Percentiles rank a stretch among this genome's conserved stretches.
phyloP scores from a whole-genome alignment of 2,888 invertebrate species.

The Cantharis rufa region DNA sequence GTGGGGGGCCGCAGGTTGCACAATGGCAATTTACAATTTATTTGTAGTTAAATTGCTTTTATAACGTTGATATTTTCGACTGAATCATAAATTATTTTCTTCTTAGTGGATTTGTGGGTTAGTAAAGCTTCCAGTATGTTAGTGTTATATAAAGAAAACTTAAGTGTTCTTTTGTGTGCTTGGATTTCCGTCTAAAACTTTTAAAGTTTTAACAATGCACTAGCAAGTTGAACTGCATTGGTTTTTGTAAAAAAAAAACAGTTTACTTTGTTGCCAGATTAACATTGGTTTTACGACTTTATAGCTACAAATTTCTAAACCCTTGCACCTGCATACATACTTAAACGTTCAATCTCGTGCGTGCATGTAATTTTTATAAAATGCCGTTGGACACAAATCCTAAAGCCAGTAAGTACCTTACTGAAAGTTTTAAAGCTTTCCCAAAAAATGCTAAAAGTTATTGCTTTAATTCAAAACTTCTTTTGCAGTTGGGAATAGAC shows the following conservation, averaged over 20 bases:
- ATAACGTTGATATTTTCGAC: too few relatives aligned
- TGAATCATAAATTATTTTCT: too few relatives aligned
- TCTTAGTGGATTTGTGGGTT: too few relatives aligned
- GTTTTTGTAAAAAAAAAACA: neutral
- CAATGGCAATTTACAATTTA: too few relatives aligned
- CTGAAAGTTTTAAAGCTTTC: too few relatives aligned
- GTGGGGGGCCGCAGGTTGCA: too few relatives aligned
- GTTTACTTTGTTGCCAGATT: neutral
- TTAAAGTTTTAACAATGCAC: neutral
- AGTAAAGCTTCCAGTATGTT: neutral
- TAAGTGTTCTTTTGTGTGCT: neutral
- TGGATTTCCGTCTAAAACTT: neutral
- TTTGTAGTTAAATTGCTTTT: too few relatives aligned
- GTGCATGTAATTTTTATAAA: neutral
- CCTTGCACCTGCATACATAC: neutral
- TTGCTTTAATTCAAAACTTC: too few relatives aligned
- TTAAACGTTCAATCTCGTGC: neutral
- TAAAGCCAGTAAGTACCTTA: too few relatives aligned
- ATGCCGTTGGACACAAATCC: too few relatives aligned
- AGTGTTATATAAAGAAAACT: neutral
- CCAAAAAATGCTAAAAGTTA: neutral
- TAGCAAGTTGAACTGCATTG: neutral
- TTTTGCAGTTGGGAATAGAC: too few relatives aligned
- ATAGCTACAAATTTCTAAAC: neutral
- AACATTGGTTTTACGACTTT: neutral